A percentile compares a stretch with the other conserved stretches of the same genome.
These are phyloP conservation scores for Parapsyche elsis DNA, from an alignment of 1,140 invertebrate species.

Conservation along the genomic window DNA sequence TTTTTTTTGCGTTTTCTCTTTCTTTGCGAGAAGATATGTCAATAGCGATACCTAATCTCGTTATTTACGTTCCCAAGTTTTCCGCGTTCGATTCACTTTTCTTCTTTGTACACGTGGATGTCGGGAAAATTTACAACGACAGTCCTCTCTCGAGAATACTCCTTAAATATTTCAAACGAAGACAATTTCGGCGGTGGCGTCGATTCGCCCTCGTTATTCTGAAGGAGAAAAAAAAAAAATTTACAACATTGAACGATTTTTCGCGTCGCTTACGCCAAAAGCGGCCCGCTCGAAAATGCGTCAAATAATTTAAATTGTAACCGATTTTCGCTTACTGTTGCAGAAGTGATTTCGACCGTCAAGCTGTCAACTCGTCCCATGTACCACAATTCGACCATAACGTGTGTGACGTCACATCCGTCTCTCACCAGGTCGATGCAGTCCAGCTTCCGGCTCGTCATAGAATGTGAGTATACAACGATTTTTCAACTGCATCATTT, in stretches of 20 bases:
- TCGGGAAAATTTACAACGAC: slow-evolving; percentile 13
- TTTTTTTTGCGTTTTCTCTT: background rate
- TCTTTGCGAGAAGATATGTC: slow-evolving; percentile 18
- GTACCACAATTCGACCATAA: slow-evolving; percentile 47
- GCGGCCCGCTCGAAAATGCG: too few relatives aligned
- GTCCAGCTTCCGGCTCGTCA: slow-evolving; percentile 34
- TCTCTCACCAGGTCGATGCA: slow-evolving; percentile 40
- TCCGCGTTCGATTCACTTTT: slow-evolving; percentile 22
- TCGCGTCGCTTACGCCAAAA: too few relatives aligned
- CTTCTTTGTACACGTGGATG: background rate
- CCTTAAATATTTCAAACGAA: slow-evolving; percentile 11
- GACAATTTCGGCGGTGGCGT: too few relatives aligned
- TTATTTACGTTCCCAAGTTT: slow-evolving; percentile 24
- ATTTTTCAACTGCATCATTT: slow-evolving; percentile 4
- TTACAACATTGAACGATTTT: too few relatives aligned
- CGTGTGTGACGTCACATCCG: slow-evolving; percentile 47
- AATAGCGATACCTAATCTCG: slow-evolving; percentile 26
- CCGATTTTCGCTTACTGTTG: background rate
- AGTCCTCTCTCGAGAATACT: slow-evolving; percentile 1
- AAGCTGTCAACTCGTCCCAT: background rate
- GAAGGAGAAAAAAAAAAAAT: too few relatives aligned
- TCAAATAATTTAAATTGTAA: too few relatives aligned
- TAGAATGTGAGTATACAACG: slow-evolving; percentile 51
- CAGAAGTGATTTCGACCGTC: slow-evolving; percentile 34
- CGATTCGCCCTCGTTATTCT: too few relatives aligned